Conservation (phyloP, 2,888 invertebrate species). For the Drosophila sordidapex region DNA sequence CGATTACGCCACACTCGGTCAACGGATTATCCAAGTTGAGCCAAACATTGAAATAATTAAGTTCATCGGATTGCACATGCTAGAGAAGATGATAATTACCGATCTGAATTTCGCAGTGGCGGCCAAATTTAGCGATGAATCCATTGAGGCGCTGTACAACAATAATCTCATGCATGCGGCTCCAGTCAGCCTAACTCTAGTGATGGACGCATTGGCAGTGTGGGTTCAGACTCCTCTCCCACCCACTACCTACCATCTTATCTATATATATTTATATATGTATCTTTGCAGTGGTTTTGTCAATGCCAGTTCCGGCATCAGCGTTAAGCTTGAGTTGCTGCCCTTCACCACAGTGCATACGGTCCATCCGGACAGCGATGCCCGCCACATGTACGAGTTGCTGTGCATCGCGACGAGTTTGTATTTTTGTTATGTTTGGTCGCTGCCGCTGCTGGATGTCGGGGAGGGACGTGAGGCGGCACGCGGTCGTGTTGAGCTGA, state of each 20-base stretch:
- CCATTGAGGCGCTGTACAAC: constrained; percentile 56
- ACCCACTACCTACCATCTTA: not conserved
- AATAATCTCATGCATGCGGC: constrained; percentile 42
- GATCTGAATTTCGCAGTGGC: constrained; percentile 41
- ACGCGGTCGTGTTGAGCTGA: constrained; percentile 32
- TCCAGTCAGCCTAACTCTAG: constrained; percentile 55
- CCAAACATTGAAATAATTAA: not conserved
- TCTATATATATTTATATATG: not conserved
- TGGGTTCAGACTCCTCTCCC: constrained; percentile 24
- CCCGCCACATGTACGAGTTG: constrained; percentile 4
- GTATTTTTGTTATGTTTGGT: constrained; percentile 38
- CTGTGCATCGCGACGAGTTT: constrained; percentile 8
- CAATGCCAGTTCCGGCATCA: constrained; percentile 16
- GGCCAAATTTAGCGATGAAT: constrained; percentile 26
- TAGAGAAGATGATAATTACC: constrained; percentile 12
- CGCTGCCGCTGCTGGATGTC: constrained; percentile 26
- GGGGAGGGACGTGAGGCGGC: constrained; percentile 7
- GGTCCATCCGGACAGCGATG: not conserved
- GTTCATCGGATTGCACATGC: constrained; percentile 10
- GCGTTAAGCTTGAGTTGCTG: constrained; percentile 21
- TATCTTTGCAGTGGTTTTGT: constrained; percentile 38
- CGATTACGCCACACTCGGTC: not conserved
- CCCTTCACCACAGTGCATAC: constrained; percentile 31
- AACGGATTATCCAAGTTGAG: constrained; percentile 19
- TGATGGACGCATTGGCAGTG: constrained; percentile 59